Evolutionary conservation across 2,113 vertebrate species (phyloP), one percentile per base, ranked within the genome.

Genomic region (Poicephalus gulielmi): DNA sequence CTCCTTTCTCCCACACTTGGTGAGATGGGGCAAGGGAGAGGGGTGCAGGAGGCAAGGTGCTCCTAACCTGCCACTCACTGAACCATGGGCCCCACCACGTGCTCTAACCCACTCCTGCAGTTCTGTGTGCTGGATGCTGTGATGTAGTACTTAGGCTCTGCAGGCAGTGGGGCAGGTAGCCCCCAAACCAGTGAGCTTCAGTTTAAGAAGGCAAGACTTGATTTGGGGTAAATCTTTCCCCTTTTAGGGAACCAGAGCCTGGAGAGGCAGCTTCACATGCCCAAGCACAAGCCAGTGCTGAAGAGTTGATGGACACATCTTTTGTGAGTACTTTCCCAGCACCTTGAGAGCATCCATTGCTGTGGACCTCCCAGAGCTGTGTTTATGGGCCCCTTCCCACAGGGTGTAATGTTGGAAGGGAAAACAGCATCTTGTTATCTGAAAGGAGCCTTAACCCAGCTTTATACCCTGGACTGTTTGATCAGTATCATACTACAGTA

Each of bases 21-120:
- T 76, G 28, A 94, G 44, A 60, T 35, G 9, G 39, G 24, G 11
- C 2, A 1, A 67, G 31, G 18, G 12, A 52, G 70, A 23, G 4
- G 49, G 17, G 4, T 88, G 43, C 33, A 24, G 67, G 14, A 75
- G 28, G 24, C 63, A 35, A 59, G 17, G 7, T 67, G 31, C 27
- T 79, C 7, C 46, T 68, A 27, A 55, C 24, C 64, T 70, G 50
- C 16, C 5, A 3, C 44, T 83, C 35, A 11, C 1, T 1, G 46
- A 68, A 53, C 14, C 0, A 0, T 11, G 22, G 44, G 25, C 31
- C 60, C 46, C 31, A 49, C 33, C 13, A 9, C 0, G 0, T 39
- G 35, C 33, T 46, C 76, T 43, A 60, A 28, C 23, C 10, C 15
- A 33, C 13, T 20, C 6, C 22, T 1, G 0, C 12, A 28, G 14